A percentile compares a stretch with the other conserved stretches of the same genome.
These are phyloP conservation scores for Phocides pigmalion DNA, from an alignment of 1,140 invertebrate species.

Conservation along the genomic window DNA sequence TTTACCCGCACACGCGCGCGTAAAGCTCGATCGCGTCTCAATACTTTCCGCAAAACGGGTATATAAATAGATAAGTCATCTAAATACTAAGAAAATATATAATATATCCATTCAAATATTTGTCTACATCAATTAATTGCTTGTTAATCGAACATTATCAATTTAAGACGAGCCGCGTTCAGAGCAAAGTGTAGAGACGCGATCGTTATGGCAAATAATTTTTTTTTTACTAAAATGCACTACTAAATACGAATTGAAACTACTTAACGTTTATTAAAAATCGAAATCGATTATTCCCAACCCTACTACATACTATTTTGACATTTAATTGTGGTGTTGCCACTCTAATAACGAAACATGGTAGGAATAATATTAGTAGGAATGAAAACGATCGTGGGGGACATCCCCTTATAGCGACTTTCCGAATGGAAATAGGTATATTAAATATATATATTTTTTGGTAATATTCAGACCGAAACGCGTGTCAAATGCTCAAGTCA, in stretches of 20 bases:
- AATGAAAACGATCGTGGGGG: conserved; percentile 10
- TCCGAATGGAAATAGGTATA: conserved; percentile 13
- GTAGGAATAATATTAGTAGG: conserved; percentile 25
- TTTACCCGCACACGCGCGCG: conserved; percentile 48
- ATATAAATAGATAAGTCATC: conserved; percentile 39
- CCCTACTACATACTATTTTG: conserved; percentile 24
- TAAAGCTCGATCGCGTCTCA: conserved; percentile 40
- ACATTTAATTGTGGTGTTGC: conserved; percentile 22
- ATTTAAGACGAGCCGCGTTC: conserved; percentile 25
- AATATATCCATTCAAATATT: conserved; percentile 50
- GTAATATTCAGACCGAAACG: conserved; percentile 7
- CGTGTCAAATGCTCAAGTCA: conserved; percentile 5
- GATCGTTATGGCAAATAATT: conserved; percentile 53
- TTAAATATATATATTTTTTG: conserved; percentile 5
- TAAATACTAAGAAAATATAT: conserved; percentile 66
- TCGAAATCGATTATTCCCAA: conserved; percentile 20
- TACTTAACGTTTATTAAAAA: conserved; percentile 60
- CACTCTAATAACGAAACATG: conserved; percentile 25
- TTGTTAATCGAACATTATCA: conserved; percentile 46
- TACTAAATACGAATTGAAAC: conserved; percentile 68
- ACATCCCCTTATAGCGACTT: conserved; percentile 11
- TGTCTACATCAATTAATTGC: conserved; percentile 51
- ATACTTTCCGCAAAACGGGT: conserved; percentile 24
- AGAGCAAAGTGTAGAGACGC: conserved; percentile 31
- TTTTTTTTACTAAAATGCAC: conserved; percentile 58